Percentiles rank a stretch among this genome's conserved stretches.
Conservation (phyloP, 1,140 invertebrate species). For the Nylanderia fulva region DNA sequence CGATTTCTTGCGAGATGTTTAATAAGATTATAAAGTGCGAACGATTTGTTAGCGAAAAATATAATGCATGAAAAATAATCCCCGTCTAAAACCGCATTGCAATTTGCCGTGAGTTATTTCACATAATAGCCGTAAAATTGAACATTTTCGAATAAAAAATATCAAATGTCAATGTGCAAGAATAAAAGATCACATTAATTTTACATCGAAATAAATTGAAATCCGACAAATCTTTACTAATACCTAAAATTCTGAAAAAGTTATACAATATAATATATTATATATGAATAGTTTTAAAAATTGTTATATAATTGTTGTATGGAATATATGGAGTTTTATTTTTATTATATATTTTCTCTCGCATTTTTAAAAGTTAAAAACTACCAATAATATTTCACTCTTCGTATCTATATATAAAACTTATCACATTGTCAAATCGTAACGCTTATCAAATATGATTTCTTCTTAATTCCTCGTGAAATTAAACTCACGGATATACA, state of each 20-base stretch:
- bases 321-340: not conserved
- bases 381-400: not conserved
- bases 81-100: not conserved
- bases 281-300: not conserved
- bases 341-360: not conserved
- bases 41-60: not conserved
- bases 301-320: not conserved
- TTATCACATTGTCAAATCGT: not conserved
- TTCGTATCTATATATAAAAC: not conserved
- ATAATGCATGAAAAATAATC: not conserved
- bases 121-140: not conserved
- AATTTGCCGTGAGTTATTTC: not conserved
- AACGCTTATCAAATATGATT: not conserved
- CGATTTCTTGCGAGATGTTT: not conserved
- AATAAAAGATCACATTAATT: constrained; percentile 14
- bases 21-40: not conserved
- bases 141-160: constrained; percentile 8
- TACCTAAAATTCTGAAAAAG: not conserved
- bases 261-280: too few relatives aligned
- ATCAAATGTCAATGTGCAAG: not conserved
- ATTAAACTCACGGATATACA: constrained; percentile 7
- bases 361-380: not conserved
- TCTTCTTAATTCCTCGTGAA: not conserved
- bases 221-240: not conserved
- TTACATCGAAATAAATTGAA: not conserved